Percentiles rank a stretch among this genome's conserved stretches.
phyloP scores from a whole-genome alignment of 2,797 vertebrate genomes.

The Falco concolor region DNA sequence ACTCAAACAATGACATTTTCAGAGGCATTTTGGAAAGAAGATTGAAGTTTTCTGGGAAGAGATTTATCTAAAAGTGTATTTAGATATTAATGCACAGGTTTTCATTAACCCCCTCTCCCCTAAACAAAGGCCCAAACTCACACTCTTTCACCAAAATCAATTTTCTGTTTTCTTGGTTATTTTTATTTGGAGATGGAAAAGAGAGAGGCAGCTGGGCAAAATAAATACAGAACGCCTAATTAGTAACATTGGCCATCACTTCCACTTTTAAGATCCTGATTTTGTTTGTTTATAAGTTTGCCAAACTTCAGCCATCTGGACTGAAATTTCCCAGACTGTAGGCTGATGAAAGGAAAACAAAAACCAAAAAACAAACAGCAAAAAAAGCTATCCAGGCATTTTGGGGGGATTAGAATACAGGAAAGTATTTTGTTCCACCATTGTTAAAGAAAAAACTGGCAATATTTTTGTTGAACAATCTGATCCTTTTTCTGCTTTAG shows the following conservation, averaged over 20 bases:
- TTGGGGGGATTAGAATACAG: background rate
- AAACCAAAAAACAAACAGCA: fast-evolving
- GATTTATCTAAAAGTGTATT: background rate
- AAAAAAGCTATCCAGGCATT: background rate
- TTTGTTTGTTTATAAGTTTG: slow-evolving; percentile 32
- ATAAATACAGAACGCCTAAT: slow-evolving; percentile 25
- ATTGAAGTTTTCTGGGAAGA: background rate
- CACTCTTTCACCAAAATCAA: background rate
- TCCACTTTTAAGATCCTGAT: slow-evolving; percentile 25
- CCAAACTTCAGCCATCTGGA: slow-evolving; percentile 45
- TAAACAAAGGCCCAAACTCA: background rate
- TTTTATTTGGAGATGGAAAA: background rate
- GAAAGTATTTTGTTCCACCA: background rate
- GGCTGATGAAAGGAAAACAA: background rate
- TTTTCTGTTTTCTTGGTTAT: background rate
- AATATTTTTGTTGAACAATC: background rate
- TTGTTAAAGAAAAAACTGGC: background rate
- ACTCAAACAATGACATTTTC: background rate
- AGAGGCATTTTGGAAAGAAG: background rate
- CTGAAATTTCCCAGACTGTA: background rate
- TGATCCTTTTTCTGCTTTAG: background rate
- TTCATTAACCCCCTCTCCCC: background rate
- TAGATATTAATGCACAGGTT: background rate
- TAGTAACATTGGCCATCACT: background rate
- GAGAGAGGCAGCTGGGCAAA: slow-evolving; percentile 18